Evolutionary conservation across 2,888 invertebrate species (phyloP).

Genomic region (Agonopterix subpropinquella): DNA sequence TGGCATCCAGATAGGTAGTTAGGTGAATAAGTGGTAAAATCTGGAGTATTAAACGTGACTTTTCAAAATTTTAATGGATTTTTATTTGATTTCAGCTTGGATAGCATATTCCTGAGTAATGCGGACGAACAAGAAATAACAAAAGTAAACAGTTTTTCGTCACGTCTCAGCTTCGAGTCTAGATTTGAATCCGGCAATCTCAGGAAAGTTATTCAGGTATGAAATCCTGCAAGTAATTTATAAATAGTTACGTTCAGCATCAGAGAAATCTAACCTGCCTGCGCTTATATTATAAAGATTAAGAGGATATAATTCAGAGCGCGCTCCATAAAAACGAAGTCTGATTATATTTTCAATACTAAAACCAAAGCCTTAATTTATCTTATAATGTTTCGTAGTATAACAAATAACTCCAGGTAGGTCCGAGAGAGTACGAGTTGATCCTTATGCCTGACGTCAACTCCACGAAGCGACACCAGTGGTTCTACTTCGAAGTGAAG

Average conservation of each 20-base stretch:
- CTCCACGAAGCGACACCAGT: slow-evolving; percentile 85
- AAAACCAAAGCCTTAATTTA: too few species aligned
- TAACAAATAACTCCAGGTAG: slow-evolving; percentile 71
- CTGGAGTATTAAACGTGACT: too few species aligned
- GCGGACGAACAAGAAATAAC: slow-evolving; percentile 68
- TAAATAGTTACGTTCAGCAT: too few species aligned
- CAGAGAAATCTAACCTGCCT: too few species aligned
- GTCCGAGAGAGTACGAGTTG: slow-evolving; percentile 86
- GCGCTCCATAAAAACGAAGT: too few species aligned
- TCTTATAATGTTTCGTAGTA: too few species aligned
- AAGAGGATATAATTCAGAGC: too few species aligned
- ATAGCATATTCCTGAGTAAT: slow-evolving; percentile 52
- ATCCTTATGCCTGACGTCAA: slow-evolving; percentile 90
- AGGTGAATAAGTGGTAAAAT: too few species aligned
- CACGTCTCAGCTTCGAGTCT: slow-evolving; percentile 83
- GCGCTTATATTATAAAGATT: too few species aligned
- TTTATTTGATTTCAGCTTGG: slow-evolving; percentile 13
- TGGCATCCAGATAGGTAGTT: too few species aligned
- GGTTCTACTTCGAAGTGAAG: slow-evolving; percentile 94
- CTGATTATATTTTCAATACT: too few species aligned
- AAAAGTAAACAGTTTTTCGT: slow-evolving; percentile 50
- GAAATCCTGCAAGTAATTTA: too few species aligned
- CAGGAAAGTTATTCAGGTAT: slow-evolving; percentile 85
- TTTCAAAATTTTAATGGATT: background rate
- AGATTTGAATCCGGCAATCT: slow-evolving; percentile 92